Base-by-base conservation (phyloP, 1,140 invertebrate genomes). In the Gonatopus flavifemur region DNA sequence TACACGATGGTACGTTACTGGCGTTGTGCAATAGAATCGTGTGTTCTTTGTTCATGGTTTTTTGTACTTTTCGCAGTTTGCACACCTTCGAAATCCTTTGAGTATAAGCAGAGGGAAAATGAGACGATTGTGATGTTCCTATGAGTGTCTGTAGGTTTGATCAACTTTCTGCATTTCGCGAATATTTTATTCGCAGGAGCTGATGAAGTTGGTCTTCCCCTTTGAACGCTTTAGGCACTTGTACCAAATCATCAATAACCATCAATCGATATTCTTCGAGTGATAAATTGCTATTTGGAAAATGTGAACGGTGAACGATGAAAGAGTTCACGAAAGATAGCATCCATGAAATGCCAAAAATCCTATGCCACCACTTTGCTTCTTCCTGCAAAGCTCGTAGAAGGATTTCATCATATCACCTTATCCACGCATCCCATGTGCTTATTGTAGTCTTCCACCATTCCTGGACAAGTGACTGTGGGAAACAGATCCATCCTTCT, bases 391-490 rank as follows among this genome's bases (percentile, higher is more conserved):
- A 28, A 28, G 25, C 12, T 28, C 25, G 12, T 28, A 28, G 25
- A 28, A 7, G 6, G 25, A 28, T 28, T 28, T 28, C 42, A 72
- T 41, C 61, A 65, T 66, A 52, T 77, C 70, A 36, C 57, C 52
- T 70, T 69, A 52, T 77, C 70, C 9, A 77, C 70, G 49, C 48
- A 67, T 24, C 62, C 62, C 71, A 59, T 18, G 57, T n/a, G n/a
- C n/a, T n/a, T n/a, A n/a, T n/a, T n/a, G n/a, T n/a, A n/a, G n/a
- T n/a, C n/a, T n/a, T n/a, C 60, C 7, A 73, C 51, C 4, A 66
- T 55, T 54, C 53, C 42, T 40, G 70, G 66, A 44, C 66, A 66
- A 42, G 45, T 57, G 53, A 53, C 37, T 36, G 8, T 43, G n/a
- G 8, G n/a, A 15, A 32, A 41, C 28, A 54, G 57, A 54, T 36